These are phyloP conservation scores for Leptinotarsa peninsularis DNA, from an alignment of 2,888 invertebrate genomes.

Conservation along the genomic window DNA sequence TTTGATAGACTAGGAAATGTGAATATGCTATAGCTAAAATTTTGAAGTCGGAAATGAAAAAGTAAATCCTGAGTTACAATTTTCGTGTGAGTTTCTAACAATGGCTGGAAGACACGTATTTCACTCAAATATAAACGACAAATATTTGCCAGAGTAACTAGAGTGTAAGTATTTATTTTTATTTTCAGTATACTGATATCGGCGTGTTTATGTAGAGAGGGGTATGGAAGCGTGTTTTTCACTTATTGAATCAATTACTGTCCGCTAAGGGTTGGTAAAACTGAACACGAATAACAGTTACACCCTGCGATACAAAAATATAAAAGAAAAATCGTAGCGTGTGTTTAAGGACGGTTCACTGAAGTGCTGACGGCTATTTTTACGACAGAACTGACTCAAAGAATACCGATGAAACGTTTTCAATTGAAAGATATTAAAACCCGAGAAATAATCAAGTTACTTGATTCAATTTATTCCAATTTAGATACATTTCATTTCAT, in stretches of 20 bases:
- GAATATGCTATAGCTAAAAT: no score
- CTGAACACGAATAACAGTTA: slow-evolving; percentile 54
- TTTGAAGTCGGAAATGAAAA: no score
- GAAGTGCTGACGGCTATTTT: slow-evolving; percentile 60
- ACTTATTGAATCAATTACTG: slow-evolving; percentile 67
- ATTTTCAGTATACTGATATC: slow-evolving; percentile 60
- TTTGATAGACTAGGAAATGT: no score
- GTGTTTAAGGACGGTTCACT: slow-evolving; percentile 53
- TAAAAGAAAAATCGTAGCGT: slow-evolving; percentile 54
- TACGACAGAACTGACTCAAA: slow-evolving; percentile 41
- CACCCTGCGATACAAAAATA: slow-evolving; percentile 50
- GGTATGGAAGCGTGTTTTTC: slow-evolving; percentile 63
- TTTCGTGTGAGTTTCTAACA: background rate
- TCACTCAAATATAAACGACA: background rate
- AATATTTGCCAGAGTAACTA: slow-evolving; percentile 31
- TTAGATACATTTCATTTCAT: background rate
- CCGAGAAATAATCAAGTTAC: background rate
- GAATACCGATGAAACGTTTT: slow-evolving; percentile 32
- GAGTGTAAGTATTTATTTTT: slow-evolving; percentile 55
- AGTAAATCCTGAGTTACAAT: background rate
- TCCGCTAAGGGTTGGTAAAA: slow-evolving; percentile 65
- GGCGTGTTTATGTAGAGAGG: slow-evolving; percentile 54
- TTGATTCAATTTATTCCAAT: background rate
- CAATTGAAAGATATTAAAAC: background rate
- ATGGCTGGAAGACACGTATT: background rate